phyloP scores from a whole-genome alignment of 1,140 invertebrate species.

The Pemphigus obesinymphae region DNA sequence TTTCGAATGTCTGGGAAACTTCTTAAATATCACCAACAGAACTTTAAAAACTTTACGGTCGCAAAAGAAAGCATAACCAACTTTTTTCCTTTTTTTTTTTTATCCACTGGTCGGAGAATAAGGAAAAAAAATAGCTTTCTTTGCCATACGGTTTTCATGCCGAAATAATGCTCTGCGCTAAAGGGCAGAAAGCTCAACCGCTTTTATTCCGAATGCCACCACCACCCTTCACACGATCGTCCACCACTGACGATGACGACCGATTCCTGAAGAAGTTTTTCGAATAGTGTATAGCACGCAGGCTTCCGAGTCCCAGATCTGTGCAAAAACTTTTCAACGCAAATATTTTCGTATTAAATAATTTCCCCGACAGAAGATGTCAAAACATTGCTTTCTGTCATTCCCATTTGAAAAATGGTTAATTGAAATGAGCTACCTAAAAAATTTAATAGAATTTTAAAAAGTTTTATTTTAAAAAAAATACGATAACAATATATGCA shows the following conservation, averaged over 20 bases:
- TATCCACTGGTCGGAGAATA: conserved; percentile 9
- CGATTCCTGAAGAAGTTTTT: conserved; percentile 15
- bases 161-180: conserved; percentile 31
- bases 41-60: conserved; percentile 34
- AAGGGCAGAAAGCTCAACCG: conserved; percentile 26
- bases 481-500: no score
- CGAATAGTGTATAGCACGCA: background rate
- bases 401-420: background rate
- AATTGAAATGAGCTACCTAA: background rate
- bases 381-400: conserved; percentile 20
- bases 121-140: conserved; percentile 31
- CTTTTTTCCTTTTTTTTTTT: conserved; percentile 9
- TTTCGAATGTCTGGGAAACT: conserved; percentile 26
- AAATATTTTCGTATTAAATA: conserved; percentile 22
- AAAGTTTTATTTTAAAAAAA: no score
- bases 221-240: background rate
- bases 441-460: background rate
- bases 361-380: conserved; percentile 19
- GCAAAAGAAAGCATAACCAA: conserved; percentile 23
- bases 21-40: conserved; percentile 39
- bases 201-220: conserved; percentile 11
- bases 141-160: conserved; percentile 11
- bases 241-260: no score
- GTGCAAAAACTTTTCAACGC: conserved; percentile 25
- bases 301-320: background rate